These are phyloP conservation scores for Gopherus flavomarginatus DNA, from an alignment of 2,113 vertebrate species.

Conservation along the genomic window DNA sequence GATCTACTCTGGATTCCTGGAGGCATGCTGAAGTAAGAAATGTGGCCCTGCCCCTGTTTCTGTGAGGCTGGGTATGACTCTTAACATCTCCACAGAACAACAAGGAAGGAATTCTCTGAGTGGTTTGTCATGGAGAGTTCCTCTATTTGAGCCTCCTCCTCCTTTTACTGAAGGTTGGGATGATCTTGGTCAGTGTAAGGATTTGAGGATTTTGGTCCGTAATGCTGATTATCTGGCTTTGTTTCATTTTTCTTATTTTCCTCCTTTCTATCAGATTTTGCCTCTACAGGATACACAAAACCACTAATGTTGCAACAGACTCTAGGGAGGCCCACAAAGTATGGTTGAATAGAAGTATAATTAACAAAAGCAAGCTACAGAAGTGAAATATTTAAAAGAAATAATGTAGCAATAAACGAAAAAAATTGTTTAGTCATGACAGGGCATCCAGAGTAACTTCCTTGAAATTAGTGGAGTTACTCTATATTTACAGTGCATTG, in stretches of 20 bases:
- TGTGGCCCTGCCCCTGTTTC: not conserved
- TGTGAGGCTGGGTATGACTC: not conserved
- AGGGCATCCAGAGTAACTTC: not conserved
- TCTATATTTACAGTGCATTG: not conserved
- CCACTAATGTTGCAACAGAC: not conserved
- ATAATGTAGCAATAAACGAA: not conserved
- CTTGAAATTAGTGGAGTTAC: not conserved
- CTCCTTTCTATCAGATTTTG: not conserved
- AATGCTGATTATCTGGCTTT: not conserved
- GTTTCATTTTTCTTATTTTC: not conserved
- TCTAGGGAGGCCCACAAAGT: not conserved
- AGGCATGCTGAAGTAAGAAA: not conserved
- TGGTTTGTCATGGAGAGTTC: not conserved
- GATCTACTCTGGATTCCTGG: not conserved
- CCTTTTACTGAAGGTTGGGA: not conserved
- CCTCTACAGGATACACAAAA: rapidly evolving
- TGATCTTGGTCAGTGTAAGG: not conserved
- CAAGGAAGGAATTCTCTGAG: not conserved
- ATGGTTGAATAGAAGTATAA: rapidly evolving
- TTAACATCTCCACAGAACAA: not conserved
- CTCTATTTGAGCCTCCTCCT: not conserved
- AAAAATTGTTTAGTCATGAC: rapidly evolving
- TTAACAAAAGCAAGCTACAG: not conserved
- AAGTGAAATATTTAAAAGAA: not conserved
- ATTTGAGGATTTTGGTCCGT: not conserved